A percentile compares a stretch with the other conserved stretches of the same genome.
These are phyloP conservation scores for Pangasianodon hypophthalmus DNA, from an alignment of 2,113 vertebrate genomes.

Conservation along the genomic window DNA sequence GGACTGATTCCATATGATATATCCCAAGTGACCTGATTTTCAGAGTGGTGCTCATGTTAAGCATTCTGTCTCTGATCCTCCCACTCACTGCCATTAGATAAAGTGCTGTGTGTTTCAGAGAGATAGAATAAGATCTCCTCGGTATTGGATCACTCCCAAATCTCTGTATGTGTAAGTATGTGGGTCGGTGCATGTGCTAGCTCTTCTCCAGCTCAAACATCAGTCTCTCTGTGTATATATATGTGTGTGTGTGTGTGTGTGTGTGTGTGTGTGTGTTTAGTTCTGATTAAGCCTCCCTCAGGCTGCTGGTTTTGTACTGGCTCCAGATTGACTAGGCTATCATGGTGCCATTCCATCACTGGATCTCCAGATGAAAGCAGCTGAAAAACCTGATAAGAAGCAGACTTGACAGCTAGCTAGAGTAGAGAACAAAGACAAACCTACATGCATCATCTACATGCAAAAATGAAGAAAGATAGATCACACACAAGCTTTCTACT, in stretches of 20 bases:
- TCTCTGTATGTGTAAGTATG: neutral
- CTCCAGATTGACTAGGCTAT: constrained; percentile 40
- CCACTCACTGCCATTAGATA: constrained; percentile 55
- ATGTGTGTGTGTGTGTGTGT: constrained; percentile 19
- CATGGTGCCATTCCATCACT: constrained; percentile 34
- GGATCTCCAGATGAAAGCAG: constrained; percentile 48
- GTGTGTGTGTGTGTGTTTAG: constrained; percentile 5
- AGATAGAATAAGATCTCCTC: constrained; percentile 19
- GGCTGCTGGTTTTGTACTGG: constrained; percentile 33
- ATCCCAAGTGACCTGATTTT: constrained; percentile 54
- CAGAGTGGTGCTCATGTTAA: constrained; percentile 42
- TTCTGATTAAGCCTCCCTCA: constrained; percentile 42
- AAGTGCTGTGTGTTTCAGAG: constrained; percentile 49
- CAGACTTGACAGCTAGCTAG: constrained; percentile 42
- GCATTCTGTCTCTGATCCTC: constrained; percentile 49
- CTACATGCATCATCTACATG: constrained; percentile 16
- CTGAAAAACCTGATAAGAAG: constrained; percentile 39
- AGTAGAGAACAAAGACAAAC: constrained; percentile 43
- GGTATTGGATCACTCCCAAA: constrained; percentile 22
- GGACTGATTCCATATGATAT: constrained; percentile 43
- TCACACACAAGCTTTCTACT: constrained; percentile 18
- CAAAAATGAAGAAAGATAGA: constrained; percentile 26
- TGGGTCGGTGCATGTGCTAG: neutral
- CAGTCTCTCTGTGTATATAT: neutral
- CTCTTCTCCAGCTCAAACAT: neutral